These are phyloP conservation scores for Argynnis bischoffii DNA, from an alignment of 2,888 invertebrate genomes.

Conservation along the genomic window DNA sequence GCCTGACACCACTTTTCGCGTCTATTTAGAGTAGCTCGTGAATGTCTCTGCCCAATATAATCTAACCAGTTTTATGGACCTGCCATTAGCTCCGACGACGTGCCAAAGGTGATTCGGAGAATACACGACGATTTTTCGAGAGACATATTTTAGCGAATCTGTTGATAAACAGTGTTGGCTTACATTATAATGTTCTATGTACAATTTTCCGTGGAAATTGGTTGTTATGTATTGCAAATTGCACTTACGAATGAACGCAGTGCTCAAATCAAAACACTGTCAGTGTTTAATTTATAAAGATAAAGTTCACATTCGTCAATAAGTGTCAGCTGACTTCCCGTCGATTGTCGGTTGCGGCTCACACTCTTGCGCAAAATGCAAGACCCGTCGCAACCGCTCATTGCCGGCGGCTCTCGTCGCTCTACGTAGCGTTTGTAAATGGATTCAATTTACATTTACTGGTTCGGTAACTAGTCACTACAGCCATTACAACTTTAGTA, in stretches of 20 bases:
- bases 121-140: constrained; percentile 51
- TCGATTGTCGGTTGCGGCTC: constrained; percentile 46
- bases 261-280: constrained; percentile 54
- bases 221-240: constrained; percentile 52
- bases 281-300: constrained; percentile 25
- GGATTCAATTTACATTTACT: not conserved
- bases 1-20: constrained; percentile 62
- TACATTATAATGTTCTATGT: constrained; percentile 49
- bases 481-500: not conserved
- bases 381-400: constrained; percentile 36
- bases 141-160: constrained; percentile 51
- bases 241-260: constrained; percentile 50
- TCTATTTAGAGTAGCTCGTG: constrained; percentile 78
- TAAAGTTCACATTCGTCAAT: constrained; percentile 42
- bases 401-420: constrained; percentile 34
- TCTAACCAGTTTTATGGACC: constrained; percentile 14
- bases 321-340: constrained; percentile 66
- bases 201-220: constrained; percentile 45
- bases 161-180: constrained; percentile 79
- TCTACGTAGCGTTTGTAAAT: constrained; percentile 26
- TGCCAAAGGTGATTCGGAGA: constrained; percentile 13
- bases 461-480: not conserved
- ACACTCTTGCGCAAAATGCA: constrained; percentile 36
- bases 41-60: constrained; percentile 49
- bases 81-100: not conserved